These are phyloP conservation scores for Pedetes capensis DNA, from an alignment of 2,113 vertebrate species.

Conservation along the genomic window DNA sequence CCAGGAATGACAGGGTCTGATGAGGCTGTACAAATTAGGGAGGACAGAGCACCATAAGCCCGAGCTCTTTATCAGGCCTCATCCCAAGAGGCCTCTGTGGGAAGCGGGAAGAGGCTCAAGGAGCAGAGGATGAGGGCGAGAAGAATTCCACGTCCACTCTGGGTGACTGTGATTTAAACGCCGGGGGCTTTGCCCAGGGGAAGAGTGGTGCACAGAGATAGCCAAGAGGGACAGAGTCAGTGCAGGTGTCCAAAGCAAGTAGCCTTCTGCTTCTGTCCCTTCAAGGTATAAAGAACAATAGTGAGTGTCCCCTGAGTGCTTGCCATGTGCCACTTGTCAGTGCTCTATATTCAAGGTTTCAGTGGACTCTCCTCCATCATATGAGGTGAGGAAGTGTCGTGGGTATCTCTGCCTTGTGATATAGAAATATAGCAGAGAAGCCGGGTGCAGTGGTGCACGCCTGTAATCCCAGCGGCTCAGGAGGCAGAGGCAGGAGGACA, in stretches of 20 bases:
- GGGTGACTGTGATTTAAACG: neutral
- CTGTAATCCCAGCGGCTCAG: no score
- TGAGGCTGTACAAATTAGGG: constrained; percentile 12
- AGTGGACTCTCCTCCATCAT: accelerated
- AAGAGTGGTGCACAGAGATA: neutral
- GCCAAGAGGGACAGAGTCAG: neutral
- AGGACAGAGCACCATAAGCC: neutral
- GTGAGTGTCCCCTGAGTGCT: neutral
- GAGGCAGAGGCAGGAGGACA: no score
- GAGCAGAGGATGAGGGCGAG: neutral
- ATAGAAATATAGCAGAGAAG: neutral
- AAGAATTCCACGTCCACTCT: neutral
- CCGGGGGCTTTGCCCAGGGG: neutral
- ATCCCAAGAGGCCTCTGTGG: neutral
- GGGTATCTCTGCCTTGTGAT: neutral
- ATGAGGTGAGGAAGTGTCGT: accelerated
- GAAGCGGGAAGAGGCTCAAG: neutral
- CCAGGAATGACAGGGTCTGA: neutral
- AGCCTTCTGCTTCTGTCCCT: neutral
- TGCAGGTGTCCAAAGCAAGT: no score
- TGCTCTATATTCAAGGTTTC: accelerated
- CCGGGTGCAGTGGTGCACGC: no score
- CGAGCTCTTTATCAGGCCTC: neutral
- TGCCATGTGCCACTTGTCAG: neutral
- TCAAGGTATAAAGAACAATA: neutral